A percentile compares a stretch with the other conserved stretches of the same genome.
phyloP scores from a whole-genome alignment of 2,888 invertebrate species.

The Nephrocerus scutellatus region DNA sequence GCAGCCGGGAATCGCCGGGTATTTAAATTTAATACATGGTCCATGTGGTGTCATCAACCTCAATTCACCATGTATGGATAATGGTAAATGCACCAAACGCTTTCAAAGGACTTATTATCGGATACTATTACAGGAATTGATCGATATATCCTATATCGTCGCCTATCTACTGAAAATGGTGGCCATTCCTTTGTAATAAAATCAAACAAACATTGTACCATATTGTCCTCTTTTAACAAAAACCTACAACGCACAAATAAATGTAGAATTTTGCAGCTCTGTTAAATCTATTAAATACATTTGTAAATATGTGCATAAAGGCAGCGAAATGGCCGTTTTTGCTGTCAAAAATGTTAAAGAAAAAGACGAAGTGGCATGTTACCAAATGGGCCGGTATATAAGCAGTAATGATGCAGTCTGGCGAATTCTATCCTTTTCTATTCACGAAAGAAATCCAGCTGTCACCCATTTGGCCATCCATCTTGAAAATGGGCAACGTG shows the following conservation, averaged over 20 bases:
- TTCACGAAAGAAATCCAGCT: too few species aligned
- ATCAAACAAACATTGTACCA: too few species aligned
- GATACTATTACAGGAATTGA: slow-evolving; percentile 29
- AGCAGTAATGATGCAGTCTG: slow-evolving; percentile 20
- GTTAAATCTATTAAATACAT: slow-evolving; percentile 44
- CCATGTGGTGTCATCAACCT: slow-evolving; percentile 26
- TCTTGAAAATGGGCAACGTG: too few species aligned
- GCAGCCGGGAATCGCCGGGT: too few species aligned
- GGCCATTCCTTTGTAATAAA: slow-evolving; percentile 25
- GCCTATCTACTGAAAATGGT: slow-evolving; percentile 23
- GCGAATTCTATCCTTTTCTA: too few species aligned
- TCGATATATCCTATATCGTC: slow-evolving; percentile 33
- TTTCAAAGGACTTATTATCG: slow-evolving; percentile 23
- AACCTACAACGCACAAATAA: slow-evolving; percentile 31
- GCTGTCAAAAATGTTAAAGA: slow-evolving; percentile 10
- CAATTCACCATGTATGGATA: slow-evolving; percentile 30
- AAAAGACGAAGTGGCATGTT: slow-evolving; percentile 13
- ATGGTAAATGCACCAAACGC: slow-evolving; percentile 33
- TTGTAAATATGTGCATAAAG: slow-evolving; percentile 18
- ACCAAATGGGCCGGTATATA: too few species aligned
- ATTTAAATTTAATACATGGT: slow-evolving; percentile 37
- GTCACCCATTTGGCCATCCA: too few species aligned
- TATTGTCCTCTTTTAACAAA: slow-evolving; percentile 30
- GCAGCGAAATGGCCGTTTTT: slow-evolving; percentile 18
- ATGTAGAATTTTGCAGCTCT: slow-evolving; percentile 41